phyloP scores from a whole-genome alignment of 2,888 invertebrate species.

The Deilephila porcellus region DNA sequence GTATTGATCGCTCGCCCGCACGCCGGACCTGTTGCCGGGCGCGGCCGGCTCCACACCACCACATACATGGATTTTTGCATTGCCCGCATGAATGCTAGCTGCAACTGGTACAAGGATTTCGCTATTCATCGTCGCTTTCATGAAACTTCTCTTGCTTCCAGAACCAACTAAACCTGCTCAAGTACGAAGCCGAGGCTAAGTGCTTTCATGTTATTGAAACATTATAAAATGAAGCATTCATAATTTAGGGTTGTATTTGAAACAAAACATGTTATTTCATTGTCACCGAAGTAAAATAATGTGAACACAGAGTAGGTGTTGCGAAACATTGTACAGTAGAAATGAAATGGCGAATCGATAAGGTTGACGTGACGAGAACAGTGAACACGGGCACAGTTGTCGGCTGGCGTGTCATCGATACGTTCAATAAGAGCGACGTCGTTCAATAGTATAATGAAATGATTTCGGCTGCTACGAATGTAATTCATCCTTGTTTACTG shows the following conservation, averaged over 20 bases:
- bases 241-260: background rate
- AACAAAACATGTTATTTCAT: background rate
- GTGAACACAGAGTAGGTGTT: slow-evolving; percentile 5
- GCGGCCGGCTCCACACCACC: slow-evolving; percentile 64
- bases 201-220: background rate
- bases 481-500: slow-evolving; percentile 77
- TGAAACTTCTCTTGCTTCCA: slow-evolving; percentile 9
- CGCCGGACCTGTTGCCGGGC: slow-evolving; percentile 77
- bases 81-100: slow-evolving; percentile 46
- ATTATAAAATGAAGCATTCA: too few species aligned
- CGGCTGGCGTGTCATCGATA: slow-evolving; percentile 18
- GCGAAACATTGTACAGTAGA: slow-evolving; percentile 12
- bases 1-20: slow-evolving; percentile 69
- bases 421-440: slow-evolving; percentile 39
- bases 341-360: slow-evolving; percentile 32
- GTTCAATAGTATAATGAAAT: slow-evolving; percentile 59
- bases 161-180: background rate
- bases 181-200: background rate
- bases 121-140: slow-evolving; percentile 25
- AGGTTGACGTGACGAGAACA: slow-evolving; percentile 22
- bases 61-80: slow-evolving; percentile 60
- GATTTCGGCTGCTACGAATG: slow-evolving; percentile 66
- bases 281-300: background rate
- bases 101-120: slow-evolving; percentile 44
- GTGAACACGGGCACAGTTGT: slow-evolving; percentile 7